Percentiles rank a stretch among this genome's conserved stretches.
These are phyloP conservation scores for Lycodopsis pacificus DNA, from an alignment of 2,797 vertebrate species.

Conservation along the genomic window DNA sequence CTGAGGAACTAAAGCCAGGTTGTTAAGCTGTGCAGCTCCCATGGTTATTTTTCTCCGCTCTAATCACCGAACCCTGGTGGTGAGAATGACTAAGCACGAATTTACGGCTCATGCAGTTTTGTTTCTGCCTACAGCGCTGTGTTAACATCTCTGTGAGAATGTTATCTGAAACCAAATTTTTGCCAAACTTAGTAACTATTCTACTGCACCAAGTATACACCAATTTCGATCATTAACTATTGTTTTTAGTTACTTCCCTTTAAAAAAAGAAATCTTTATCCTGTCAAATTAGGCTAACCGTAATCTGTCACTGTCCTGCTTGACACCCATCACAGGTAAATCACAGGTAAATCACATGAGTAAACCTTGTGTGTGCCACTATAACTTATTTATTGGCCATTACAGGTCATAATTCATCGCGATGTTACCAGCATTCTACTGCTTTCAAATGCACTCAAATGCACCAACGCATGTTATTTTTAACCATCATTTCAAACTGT, in stretches of 20 bases:
- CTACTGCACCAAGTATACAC: background rate
- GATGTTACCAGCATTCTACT: background rate
- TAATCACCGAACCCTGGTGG: slow-evolving; percentile 15
- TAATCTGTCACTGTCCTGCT: background rate
- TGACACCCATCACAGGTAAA: background rate
- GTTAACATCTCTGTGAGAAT: background rate
- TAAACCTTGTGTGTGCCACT: slow-evolving; percentile 21
- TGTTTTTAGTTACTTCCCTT: background rate
- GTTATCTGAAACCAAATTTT: background rate
- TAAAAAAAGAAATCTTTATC: background rate
- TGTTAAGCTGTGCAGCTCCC: slow-evolving; percentile 28
- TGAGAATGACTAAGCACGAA: slow-evolving; percentile 27
- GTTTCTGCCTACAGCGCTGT: background rate
- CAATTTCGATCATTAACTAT: background rate
- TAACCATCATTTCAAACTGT: background rate
- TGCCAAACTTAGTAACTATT: background rate
- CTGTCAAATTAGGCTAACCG: background rate
- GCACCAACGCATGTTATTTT: background rate
- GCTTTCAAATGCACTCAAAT: background rate
- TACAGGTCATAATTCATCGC: background rate
- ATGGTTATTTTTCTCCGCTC: slow-evolving; percentile 28
- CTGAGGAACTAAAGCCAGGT: slow-evolving; percentile 47
- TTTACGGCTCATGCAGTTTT: background rate
- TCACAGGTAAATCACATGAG: slow-evolving; percentile 11
- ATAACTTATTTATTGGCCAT: slow-evolving; percentile 38